Base-by-base conservation (phyloP, 2,888 invertebrate species). In the Drosophila fungiperda region DNA sequence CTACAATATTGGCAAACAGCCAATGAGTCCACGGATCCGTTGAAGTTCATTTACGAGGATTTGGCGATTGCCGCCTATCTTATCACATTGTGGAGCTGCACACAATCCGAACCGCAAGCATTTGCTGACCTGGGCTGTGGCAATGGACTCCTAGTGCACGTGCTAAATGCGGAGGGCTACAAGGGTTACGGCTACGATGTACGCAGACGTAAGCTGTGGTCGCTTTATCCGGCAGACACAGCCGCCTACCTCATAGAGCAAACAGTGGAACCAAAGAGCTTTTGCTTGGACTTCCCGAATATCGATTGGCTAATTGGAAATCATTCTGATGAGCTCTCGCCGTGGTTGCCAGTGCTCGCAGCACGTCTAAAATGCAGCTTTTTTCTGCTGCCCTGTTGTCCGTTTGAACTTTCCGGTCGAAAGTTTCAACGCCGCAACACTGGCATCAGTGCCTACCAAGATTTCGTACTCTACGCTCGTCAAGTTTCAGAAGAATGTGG, bases 271-370 rank as follows among this genome's bases (percentile, higher is more conserved):
- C 97, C 94, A 32, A 89, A 90, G 23, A 60, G 68, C 17, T 90
- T 89, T 66, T 11, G 40, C 0, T 32, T 90, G 1, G 97, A 96
- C 89, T 95, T 55, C 20, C 55, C 96, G 11, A 94, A 96, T n/a
- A 94, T 94, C 35, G 97, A 98, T 90, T 99, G 99, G 98, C 94
- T 99, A 59, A 98, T 99, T 92, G 99, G 99, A 60, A 99, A 99
- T 93, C 99, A 99, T 94, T 98, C 99, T 17, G 99, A 99, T 94
- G 99, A 99, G 92, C 93, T 99, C n/a, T 99, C 99, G 11, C 99
- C 99, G 1, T 99, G 99, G 99, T 96, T 99, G 87, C 98, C 99
- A 26, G 96, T 99, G 0, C 96, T 99, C 84, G 96, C 99, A 33
- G 96, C 96, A 93, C 96, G 96, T 0, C 95, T 94, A 64, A 94